Percentiles rank a stretch among this genome's conserved stretches.
Conservation (phyloP, 1,140 invertebrate species). For the Trypoxylus dichotomus region DNA sequence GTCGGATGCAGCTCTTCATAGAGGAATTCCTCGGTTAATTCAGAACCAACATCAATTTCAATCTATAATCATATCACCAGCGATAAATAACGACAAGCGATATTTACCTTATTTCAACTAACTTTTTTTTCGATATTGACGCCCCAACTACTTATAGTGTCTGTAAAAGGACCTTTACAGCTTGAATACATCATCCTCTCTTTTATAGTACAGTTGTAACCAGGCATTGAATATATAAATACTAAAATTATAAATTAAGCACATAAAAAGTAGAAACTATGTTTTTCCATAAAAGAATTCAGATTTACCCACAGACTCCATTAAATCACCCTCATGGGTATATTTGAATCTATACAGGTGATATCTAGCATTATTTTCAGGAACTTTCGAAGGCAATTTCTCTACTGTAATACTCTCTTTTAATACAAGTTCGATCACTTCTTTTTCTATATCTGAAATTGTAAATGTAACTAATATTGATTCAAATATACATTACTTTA, state of each 20-base stretch:
- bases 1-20: conserved; percentile 95
- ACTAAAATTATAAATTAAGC: conserved; percentile 73
- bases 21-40: conserved; percentile 87
- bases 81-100: background rate
- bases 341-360: conserved; percentile 92
- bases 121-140: conserved; percentile 84
- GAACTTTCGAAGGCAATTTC: conserved; percentile 75
- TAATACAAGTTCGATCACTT: conserved; percentile 75
- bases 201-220: conserved; percentile 90
- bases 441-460: conserved; percentile 69
- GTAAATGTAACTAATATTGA: too few relatives aligned
- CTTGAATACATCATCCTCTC: conserved; percentile 98
- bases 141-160: conserved; percentile 75
- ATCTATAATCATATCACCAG: conserved; percentile 64
- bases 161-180: conserved; percentile 86
- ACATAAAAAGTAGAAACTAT: background rate
- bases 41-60: conserved; percentile 87
- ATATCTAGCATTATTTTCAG: conserved; percentile 83
- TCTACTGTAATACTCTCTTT: conserved; percentile 62
- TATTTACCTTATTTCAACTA: conserved; percentile 34
- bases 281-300: background rate
- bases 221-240: conserved; percentile 98
- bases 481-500: too few relatives aligned
- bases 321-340: conserved; percentile 87
- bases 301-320: conserved; percentile 75